Base-by-base conservation (phyloP, 35 echinoderm and acorn worm species). In the Diadema setosum region DNA sequence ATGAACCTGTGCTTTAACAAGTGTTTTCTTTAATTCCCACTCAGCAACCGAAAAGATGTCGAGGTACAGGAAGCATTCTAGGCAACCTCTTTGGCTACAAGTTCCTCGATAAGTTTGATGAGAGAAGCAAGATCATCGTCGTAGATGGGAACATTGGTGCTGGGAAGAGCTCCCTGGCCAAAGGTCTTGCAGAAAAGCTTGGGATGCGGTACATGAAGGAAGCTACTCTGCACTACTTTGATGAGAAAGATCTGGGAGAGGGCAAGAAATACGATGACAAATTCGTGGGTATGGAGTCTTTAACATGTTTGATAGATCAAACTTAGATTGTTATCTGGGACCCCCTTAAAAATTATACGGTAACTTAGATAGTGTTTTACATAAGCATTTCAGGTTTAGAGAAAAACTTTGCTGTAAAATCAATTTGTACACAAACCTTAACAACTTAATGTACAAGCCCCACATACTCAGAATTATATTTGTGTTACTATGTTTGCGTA, bases 141-240 rank as follows among this genome's bases (percentile, higher is more conserved):
- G 34, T 99, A 16, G 96, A 99, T 73, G 96, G 96, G 9, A 99
- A 95, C 75, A 91, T 99, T 34, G 96, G 85, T 4, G 84, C 57
- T 58, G 96, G 96, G 4, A 99, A 99, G 65, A 92, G 83, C n/a
- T 45, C 17, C n/a, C 21, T 99, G 14, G 93, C 89, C 41, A 83
- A 82, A 59, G 60, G 87, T 34, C 76, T 99, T 24, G 96, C 96
- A 35, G 93, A 92, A 12, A 86, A 89, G 40, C 45, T 95, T 40
- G 96, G 96, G 2, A 92, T 99, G 96, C 83, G 73, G 17, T 86
- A 99, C 42, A 89, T 99, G 45, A 86, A 86, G 50, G 96, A 99
- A 58, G 89, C 93, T 27, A 48, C 88, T 63, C 15, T 86, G 12
- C 90, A 94, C 55, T 99, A 99, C 59, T 36, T 95, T n/a, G 89